phyloP scores from a whole-genome alignment of 1,140 invertebrate genomes.

The Dolichoris vasculosae region DNA sequence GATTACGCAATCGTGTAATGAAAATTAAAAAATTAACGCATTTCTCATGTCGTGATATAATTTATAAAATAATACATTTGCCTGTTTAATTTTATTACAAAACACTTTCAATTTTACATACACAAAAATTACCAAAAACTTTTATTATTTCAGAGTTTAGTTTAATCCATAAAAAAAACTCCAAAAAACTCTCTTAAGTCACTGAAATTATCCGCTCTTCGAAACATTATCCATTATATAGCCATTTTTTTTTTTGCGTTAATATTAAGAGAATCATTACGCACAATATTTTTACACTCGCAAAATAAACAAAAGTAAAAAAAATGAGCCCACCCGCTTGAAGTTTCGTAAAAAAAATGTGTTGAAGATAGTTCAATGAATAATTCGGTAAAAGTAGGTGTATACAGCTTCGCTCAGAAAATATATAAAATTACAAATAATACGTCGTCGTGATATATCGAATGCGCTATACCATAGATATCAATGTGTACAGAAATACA shows the following conservation, averaged over 20 bases:
- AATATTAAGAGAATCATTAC: constrained; percentile 33
- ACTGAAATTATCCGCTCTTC: constrained; percentile 39
- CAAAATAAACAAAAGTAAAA: constrained; percentile 1
- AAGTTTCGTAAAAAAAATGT: background rate
- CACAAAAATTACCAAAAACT: constrained; percentile 15
- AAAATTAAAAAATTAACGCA: constrained; percentile 2
- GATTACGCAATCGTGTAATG: background rate
- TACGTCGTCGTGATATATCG: constrained; percentile 24
- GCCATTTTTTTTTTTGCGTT: background rate
- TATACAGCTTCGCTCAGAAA: background rate
- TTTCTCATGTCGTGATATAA: background rate
- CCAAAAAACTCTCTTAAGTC: too few relatives aligned
- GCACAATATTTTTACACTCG: constrained; percentile 10
- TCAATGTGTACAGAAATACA: constrained; percentile 21
- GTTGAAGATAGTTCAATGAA: constrained; percentile 7
- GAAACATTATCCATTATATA: constrained; percentile 1
- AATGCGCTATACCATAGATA: constrained; percentile 8
- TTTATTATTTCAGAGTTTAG: constrained; percentile 28
- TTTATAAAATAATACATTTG: constrained; percentile 24
- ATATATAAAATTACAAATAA: constrained; percentile 35
- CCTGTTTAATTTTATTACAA: constrained; percentile 24
- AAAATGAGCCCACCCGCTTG: background rate
- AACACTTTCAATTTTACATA: background rate
- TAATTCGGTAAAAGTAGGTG: constrained; percentile 20
- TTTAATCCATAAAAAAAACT: constrained; percentile 5